Evolutionary conservation across 2,113 vertebrate genomes (phyloP).

Genomic region (Hyaena hyaena): DNA sequence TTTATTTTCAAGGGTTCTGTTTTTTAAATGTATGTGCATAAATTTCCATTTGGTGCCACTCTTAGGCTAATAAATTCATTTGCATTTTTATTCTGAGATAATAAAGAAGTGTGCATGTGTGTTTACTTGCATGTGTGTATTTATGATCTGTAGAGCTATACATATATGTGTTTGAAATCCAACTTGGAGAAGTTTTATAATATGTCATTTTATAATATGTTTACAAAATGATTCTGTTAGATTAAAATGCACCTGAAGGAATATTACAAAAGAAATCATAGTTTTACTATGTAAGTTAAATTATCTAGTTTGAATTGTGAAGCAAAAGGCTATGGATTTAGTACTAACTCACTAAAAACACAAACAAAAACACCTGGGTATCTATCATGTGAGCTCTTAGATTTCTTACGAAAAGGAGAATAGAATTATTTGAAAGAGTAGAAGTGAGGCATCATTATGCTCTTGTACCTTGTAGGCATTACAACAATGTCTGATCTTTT

Average conservation of each 20-base stretch:
- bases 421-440: not conserved
- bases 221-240: conserved; percentile 75
- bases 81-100: conserved; percentile 88
- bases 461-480: conserved; percentile 9
- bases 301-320: conserved; percentile 67
- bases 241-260: conserved; percentile 67
- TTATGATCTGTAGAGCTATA: not conserved
- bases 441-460: conserved; percentile 40
- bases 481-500: conserved; percentile 47
- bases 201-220: conserved; percentile 72
- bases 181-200: conserved; percentile 59
- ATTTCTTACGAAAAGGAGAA: conserved; percentile 74
- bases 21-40: conserved; percentile 88
- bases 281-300: conserved; percentile 59
- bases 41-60: conserved; percentile 87
- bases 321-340: conserved; percentile 39
- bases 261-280: conserved; percentile 53
- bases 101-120: conserved; percentile 78
- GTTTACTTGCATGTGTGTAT: conserved; percentile 11
- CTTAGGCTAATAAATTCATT: conserved; percentile 89
- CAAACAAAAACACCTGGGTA: conserved; percentile 47
- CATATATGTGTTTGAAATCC: conserved; percentile 60
- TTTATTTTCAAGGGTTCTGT: conserved; percentile 86
- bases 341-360: conserved; percentile 50
- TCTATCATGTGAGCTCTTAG: conserved; percentile 31